Evolutionary conservation across 2,797 vertebrate genomes (phyloP).

Genomic region (Pampus argenteus): DNA sequence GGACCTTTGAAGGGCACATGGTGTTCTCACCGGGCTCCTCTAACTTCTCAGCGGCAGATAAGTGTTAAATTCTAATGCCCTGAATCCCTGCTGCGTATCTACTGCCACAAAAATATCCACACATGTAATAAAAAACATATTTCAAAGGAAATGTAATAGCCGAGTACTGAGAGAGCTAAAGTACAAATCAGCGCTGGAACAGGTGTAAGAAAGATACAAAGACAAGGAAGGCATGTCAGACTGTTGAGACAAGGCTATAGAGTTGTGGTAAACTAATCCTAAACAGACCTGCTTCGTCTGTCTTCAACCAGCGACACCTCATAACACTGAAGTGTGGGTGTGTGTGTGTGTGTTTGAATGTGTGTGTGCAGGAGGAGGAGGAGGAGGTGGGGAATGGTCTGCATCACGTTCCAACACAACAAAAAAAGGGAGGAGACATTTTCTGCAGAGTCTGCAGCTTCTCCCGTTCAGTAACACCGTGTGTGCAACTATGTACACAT

Average conservation of each 20-base stretch:
- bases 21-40: slow-evolving; percentile 54
- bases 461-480: slow-evolving; percentile 32
- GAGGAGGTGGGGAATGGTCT: slow-evolving; percentile 60
- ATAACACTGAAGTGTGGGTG: slow-evolving; percentile 61
- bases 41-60: slow-evolving; percentile 68
- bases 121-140: slow-evolving; percentile 60
- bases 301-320: slow-evolving; percentile 81
- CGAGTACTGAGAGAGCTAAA: slow-evolving; percentile 47
- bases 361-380: slow-evolving; percentile 38
- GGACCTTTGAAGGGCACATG: slow-evolving; percentile 66
- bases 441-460: slow-evolving; percentile 74
- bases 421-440: slow-evolving; percentile 39
- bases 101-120: slow-evolving; percentile 58
- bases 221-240: slow-evolving; percentile 45
- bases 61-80: slow-evolving; percentile 63
- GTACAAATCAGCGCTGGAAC: slow-evolving; percentile 64
- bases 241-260: slow-evolving; percentile 46
- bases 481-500: slow-evolving; percentile 11
- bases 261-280: slow-evolving; percentile 72
- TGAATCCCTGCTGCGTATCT: slow-evolving; percentile 56
- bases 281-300: slow-evolving; percentile 77
- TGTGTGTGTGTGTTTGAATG: slow-evolving; percentile 42
- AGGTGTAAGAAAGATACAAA: slow-evolving; percentile 71
- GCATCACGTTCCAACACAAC: slow-evolving; percentile 66
- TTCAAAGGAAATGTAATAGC: slow-evolving; percentile 72